Evolutionary conservation across 2,113 vertebrate genomes (phyloP), one percentile per base, ranked within the genome.

Genomic region (Porphyrio hochstetteri): DNA sequence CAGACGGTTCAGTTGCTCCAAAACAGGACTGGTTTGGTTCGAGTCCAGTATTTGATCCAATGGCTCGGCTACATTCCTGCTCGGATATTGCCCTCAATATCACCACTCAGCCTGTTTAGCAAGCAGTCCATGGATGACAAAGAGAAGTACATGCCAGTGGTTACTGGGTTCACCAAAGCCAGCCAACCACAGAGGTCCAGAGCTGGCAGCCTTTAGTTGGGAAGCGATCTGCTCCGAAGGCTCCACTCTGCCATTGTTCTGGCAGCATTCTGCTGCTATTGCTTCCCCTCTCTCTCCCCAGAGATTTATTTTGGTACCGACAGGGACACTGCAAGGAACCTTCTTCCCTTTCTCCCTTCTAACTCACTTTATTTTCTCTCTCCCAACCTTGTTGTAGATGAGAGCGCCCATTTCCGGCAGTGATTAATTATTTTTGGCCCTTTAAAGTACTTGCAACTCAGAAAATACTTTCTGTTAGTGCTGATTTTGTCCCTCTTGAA

Each of bases 161-260:
- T 93, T 82, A 88, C 83, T 25, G 67, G 40, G 59, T 76, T 95
- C 53, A 96, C 91, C 81, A 93, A 79, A 94, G 88, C 86, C 84
- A 78, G 91, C 83, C 65, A 79, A 91, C 59, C 86, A 88, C 80
- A 88, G 78, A 95, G 57, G 79, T 94, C 79, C 90, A 44, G 18
- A 92, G 65, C 61, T 91, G 95, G 90, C 92, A 94, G 92, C 77
- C 83, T 57, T 79, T 64, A 84, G 44, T 55, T 65, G 78, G 86
- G 57, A 92, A 88, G 25, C 78, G 57, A 81, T 68, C 44, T 81
- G 69, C 61, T 92, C 69, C 78, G 46, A 88, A 86, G 50, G 61
- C 69, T 86, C 57, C 88, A 74, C 63, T 87, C 53, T 85, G 68
- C 90, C 95, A 88, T 44, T 0, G 0, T n/a, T 60, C 53, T 82